phyloP scores from a whole-genome alignment of 1,140 invertebrate species.

The Monochamus saltuarius region DNA sequence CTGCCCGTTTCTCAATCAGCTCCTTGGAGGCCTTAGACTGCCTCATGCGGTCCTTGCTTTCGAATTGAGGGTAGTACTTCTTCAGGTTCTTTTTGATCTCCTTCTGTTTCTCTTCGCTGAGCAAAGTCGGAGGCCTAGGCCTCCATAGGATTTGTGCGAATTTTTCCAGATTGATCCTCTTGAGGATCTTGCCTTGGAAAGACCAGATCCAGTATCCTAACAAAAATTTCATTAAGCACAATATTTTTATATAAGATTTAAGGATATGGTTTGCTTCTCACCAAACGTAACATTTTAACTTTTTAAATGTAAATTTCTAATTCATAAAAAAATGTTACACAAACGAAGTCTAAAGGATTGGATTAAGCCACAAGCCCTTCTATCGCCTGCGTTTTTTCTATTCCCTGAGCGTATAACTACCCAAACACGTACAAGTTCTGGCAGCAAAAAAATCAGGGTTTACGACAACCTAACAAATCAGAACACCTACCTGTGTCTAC shows the following conservation, averaged over 20 bases:
- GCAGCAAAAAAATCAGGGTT: conserved; percentile 19
- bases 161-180: conserved; percentile 82
- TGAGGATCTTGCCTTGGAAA: conserved; percentile 78
- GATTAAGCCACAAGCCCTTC: too few species aligned
- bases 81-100: conserved; percentile 98
- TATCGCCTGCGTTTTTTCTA: neutral
- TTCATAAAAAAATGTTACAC: too few species aligned
- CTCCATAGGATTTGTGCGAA: conserved; percentile 97
- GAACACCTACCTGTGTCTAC: conserved; percentile 74
- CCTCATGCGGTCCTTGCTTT: conserved; percentile 92
- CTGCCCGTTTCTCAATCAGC: conserved; percentile 89
- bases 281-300: too few species aligned
- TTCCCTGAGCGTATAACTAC: conserved; percentile 20
- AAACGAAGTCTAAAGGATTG: too few species aligned
- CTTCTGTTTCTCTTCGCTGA: conserved; percentile 79
- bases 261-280: neutral
- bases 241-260: neutral
- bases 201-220: conserved; percentile 93
- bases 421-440: neutral
- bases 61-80: conserved; percentile 94
- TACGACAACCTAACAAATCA: too few species aligned
- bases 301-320: too few species aligned
- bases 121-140: conserved; percentile 84
- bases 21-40: conserved; percentile 95
- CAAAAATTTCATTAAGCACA: neutral